Evolutionary conservation across 2,888 invertebrate species (phyloP).

Genomic region (Calameuta idolon): DNA sequence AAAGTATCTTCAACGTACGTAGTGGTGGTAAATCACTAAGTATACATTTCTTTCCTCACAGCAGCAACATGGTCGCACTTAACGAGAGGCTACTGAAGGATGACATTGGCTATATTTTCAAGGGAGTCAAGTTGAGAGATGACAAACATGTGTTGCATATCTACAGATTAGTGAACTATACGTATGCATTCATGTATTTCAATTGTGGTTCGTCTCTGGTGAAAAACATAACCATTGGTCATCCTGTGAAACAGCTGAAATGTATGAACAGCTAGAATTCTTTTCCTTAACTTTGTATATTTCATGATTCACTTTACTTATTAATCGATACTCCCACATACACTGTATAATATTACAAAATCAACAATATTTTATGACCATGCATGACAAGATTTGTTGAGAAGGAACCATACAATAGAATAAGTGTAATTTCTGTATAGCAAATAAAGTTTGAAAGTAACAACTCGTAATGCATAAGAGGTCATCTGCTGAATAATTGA

Average conservation of each 20-base stretch:
- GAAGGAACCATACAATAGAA: not conserved
- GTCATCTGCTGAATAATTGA: not conserved
- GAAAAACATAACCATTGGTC: not conserved
- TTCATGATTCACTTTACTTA: conserved; percentile 12
- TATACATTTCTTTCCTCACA: too few relatives aligned
- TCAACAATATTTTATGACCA: conserved; percentile 17
- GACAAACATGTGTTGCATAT: not conserved
- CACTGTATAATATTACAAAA: conserved; percentile 16
- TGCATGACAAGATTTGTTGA: not conserved
- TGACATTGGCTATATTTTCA: not conserved
- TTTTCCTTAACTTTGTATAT: conserved; percentile 12
- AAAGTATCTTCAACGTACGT: not conserved
- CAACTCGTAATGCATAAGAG: not conserved
- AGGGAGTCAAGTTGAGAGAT: not conserved
- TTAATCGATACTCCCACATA: conserved; percentile 5
- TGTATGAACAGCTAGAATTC: conserved; percentile 3
- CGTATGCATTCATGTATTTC: not conserved
- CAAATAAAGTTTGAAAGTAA: not conserved
- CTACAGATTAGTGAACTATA: not conserved
- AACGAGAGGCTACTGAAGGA: not conserved
- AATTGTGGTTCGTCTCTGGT: not conserved
- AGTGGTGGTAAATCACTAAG: not conserved
- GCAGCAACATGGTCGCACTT: not conserved
- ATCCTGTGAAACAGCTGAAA: not conserved
- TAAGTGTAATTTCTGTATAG: not conserved